Conservation (phyloP, 2,113 vertebrate species). For the Phalacrocorax aristotelis region DNA sequence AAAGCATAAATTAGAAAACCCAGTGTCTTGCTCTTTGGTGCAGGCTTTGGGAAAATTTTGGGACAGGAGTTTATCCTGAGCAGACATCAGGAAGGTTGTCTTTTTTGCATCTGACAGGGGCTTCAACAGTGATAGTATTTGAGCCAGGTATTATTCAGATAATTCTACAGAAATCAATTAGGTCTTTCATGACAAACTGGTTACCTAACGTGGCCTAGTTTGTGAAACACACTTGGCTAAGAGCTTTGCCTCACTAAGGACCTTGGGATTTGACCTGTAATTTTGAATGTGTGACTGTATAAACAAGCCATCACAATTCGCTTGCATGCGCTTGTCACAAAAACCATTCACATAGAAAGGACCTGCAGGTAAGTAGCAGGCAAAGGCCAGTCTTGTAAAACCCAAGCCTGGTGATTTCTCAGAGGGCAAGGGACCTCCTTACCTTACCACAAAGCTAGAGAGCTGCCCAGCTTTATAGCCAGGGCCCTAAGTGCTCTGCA, state of each 20-base stretch:
- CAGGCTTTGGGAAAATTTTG: background rate
- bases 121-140: background rate
- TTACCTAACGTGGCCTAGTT: background rate
- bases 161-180: background rate
- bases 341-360: background rate
- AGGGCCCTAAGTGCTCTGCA: background rate
- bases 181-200: background rate
- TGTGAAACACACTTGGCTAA: background rate
- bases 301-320: background rate
- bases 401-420: background rate
- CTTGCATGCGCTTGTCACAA: background rate
- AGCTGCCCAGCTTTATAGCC: background rate
- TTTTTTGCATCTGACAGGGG: background rate
- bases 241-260: background rate
- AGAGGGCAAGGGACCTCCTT: background rate
- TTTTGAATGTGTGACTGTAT: background rate
- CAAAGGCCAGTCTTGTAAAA: background rate
- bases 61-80: background rate
- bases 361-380: background rate
- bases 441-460: background rate
- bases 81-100: background rate
- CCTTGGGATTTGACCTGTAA: constrained; percentile 3
- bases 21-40: background rate
- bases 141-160: background rate
- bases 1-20: background rate